These are phyloP conservation scores for Megamerina dolium DNA, from an alignment of 2,888 invertebrate genomes.

Conservation along the genomic window DNA sequence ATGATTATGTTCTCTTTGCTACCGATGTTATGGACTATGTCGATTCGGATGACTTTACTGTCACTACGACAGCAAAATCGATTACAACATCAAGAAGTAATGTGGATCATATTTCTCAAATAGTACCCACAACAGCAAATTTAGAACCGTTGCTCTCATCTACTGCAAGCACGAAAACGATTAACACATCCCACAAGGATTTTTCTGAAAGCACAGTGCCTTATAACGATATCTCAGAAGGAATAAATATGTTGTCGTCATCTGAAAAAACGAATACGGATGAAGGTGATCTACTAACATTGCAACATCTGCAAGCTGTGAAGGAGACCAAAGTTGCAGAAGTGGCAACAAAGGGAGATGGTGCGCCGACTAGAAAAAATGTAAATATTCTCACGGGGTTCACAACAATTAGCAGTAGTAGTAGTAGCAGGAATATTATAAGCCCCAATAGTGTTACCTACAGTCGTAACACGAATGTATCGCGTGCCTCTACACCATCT, in stretches of 20 bases:
- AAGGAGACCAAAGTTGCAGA: slow-evolving; percentile 5
- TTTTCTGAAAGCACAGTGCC: no score
- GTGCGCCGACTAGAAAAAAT: no score
- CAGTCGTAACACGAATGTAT: slow-evolving; percentile 5
- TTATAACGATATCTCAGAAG: neutral
- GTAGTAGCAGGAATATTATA: no score
- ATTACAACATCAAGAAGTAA: neutral
- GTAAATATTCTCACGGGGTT: no score
- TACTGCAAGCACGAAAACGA: neutral
- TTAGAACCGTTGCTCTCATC: neutral
- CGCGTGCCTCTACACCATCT: slow-evolving; percentile 1
- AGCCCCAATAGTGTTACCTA: no score
- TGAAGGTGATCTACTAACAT: slow-evolving; percentile 7
- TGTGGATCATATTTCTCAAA: neutral
- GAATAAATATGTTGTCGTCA: no score
- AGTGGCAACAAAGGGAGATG: no score
- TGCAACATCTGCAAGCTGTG: slow-evolving; percentile 4
- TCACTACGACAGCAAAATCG: neutral
- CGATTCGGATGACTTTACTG: neutral
- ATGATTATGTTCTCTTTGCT: neutral
- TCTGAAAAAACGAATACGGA: no score
- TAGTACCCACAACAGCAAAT: neutral
- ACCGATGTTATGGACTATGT: neutral
- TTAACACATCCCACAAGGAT: neutral
- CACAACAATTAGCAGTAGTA: no score